Evolutionary conservation across 2,113 vertebrate genomes (phyloP), one percentile per base, ranked within the genome.

Genomic region (Ardeotis arabs): DNA sequence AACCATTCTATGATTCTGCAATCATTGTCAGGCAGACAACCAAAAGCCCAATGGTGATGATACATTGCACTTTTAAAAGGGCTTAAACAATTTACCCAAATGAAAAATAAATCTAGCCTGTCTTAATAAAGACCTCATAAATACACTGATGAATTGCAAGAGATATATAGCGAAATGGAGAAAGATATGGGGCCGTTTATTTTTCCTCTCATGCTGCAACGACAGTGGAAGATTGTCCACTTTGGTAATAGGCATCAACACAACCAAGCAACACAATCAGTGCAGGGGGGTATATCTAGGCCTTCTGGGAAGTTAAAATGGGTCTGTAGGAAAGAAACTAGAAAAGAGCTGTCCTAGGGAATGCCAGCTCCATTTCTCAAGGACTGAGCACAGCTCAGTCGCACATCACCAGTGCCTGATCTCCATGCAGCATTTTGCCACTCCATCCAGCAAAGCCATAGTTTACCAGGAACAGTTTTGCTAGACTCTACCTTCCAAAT

Each of bases 91-190:
- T 95, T 94, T 82, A 97, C 88, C 91, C 74, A 87, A 97, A 94
- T 94, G 92, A 97, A 91, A 97, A 97, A 94, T 90, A 96, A 90
- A 92, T 95, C 87, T 82, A 10, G 29, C 84, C 55, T 97, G 67
- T 83, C 93, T 96, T 97, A 95, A 94, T 94, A 95, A 96, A 97
- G 95, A 85, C 60, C 92, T 93, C 91, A 91, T 91, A 92, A 97
- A 97, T 66, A 87, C 79, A 90, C 58, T 53, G 89, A 74, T 80
- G 69, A 95, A 97, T 96, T 93, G 63, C 41, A 96, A 63, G 86
- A 96, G 67, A 58, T 88, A 35, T 19, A 49, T 39, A 21, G 20
- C 6, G 68, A 39, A 18, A 28, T 35, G 19, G n/a, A 49, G 4
- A 22, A 80, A 74, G 70, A 86, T 27, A 67, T 68, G 49, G 20